These are phyloP conservation scores for Campylorhamphus procurvoides DNA, from an alignment of 2,113 vertebrate genomes.

Conservation along the genomic window DNA sequence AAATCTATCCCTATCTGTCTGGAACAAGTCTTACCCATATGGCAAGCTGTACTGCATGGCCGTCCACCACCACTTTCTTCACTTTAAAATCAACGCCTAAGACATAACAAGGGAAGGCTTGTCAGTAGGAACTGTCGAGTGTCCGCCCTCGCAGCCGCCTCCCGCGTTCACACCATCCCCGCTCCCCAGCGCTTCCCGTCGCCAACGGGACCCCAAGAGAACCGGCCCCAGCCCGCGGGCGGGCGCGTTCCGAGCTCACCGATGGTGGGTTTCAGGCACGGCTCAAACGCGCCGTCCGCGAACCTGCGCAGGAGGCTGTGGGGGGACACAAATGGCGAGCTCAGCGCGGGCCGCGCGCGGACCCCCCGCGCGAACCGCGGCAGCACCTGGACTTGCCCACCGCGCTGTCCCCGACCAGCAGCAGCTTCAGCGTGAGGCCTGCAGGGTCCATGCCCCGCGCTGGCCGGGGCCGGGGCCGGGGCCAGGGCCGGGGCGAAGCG, in stretches of 20 bases:
- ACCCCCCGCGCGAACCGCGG: background rate
- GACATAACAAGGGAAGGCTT: rapidly evolving
- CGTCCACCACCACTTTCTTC: constrained; percentile 12
- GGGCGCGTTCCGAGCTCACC: background rate
- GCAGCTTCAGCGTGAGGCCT: background rate
- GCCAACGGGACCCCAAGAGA: rapidly evolving
- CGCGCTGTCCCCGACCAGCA: constrained; percentile 46
- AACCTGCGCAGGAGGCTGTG: constrained; percentile 40
- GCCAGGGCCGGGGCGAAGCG: too few relatives aligned
- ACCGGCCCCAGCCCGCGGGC: rapidly evolving
- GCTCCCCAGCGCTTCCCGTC: background rate
- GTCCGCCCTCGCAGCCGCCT: background rate
- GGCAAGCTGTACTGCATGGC: background rate
- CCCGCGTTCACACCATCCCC: rapidly evolving
- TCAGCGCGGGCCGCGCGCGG: background rate
- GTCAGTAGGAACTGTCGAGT: rapidly evolving
- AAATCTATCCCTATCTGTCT: rapidly evolving
- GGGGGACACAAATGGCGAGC: background rate
- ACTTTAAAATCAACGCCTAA: constrained; percentile 55
- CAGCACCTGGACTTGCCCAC: constrained; percentile 56
- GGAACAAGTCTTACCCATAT: constrained; percentile 47
- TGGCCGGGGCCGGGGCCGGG: rapidly evolving
- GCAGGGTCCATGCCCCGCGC: background rate
- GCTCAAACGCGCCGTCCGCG: constrained; percentile 15
- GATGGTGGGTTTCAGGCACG: background rate